Conservation (phyloP, 2,113 vertebrate genomes). For the Geococcyx californianus region DNA sequence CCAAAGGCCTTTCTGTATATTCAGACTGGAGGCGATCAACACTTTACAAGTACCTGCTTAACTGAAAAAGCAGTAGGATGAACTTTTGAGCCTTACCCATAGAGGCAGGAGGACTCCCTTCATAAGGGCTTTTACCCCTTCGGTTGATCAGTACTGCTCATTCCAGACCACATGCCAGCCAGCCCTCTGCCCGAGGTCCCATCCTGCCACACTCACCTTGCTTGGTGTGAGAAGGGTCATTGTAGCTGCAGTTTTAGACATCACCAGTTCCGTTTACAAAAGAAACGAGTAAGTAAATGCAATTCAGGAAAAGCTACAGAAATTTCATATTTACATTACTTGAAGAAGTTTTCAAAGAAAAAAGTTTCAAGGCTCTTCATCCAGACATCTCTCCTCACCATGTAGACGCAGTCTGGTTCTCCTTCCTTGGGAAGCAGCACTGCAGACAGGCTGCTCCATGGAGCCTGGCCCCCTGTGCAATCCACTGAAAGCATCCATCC, state of each 20-base stretch:
- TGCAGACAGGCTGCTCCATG: not conserved
- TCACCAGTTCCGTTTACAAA: not conserved
- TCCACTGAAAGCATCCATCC: not conserved
- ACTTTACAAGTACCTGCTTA: not conserved
- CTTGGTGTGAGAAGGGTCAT: fast-evolving
- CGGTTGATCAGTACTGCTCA: fast-evolving
- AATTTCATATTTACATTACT: not conserved
- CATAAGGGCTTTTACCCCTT: too few species aligned
- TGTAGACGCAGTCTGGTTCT: fast-evolving
- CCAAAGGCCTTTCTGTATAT: not conserved
- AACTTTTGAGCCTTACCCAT: not conserved
- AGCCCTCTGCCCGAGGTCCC: too few species aligned
- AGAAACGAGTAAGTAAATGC: not conserved
- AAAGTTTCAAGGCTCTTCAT: not conserved
- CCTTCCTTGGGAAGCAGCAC: fast-evolving
- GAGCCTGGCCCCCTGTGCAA: not conserved
- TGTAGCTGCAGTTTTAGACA: fast-evolving
- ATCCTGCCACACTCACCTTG: fast-evolving
- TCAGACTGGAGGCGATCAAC: fast-evolving
- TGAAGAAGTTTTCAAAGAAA: not conserved
- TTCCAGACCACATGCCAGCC: fast-evolving
- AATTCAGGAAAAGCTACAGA: not conserved
- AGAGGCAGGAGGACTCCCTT: not conserved
- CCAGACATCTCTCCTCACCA: not conserved
- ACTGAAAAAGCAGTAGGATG: fast-evolving